Base-by-base conservation (phyloP, 2,797 vertebrate species). In the Darevskia mixta region DNA sequence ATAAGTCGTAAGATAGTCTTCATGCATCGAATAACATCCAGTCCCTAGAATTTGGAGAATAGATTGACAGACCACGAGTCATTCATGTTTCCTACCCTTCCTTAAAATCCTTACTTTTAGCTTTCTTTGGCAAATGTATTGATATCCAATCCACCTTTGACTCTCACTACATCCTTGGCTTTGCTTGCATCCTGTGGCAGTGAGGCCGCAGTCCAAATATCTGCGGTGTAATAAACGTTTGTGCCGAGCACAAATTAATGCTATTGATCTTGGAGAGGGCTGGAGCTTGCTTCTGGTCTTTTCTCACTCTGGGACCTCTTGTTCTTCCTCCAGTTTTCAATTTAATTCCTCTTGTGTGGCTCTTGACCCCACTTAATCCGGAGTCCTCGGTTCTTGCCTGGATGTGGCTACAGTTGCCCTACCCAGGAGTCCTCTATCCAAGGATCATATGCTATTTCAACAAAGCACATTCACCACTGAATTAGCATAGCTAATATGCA, bases 141-240 rank as follows among this genome's bases (percentile, higher is more conserved):
- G 66, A 23, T 83, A 88, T 71, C 64, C 43, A 80, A 72, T 73
- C 10, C 3, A 15, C 72, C 81, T 84, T 84, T 82, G 71, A 66
- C 79, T 79, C 41, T 82, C 38, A 61, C 69, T 83, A 67, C n/a
- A 45, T 82, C 79, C 58, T 87, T 75, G 77, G 83, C 77, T 15
- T 77, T 8, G 29, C n/a, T 84, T 88, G 67, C n/a, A 88, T 75
- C 69, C 87, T 80, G 86, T 80, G 61, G 78, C n/a, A 75, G 23
- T 25, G 29, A 85, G 71, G 41, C 69, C 82, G 85, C 17, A 64
- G 69, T 66, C 82, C 82, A 88, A 79, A 88, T 83, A 79, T 79
- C 79, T 85, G 67, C 84, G 75, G 67, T 73, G 15, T 79, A 32
- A 49, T 55, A n/a, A 49, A 55, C 64, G 83, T 85, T 79, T 80